Conservation (phyloP, 2,113 vertebrate species). For the Empidonax traillii region DNA sequence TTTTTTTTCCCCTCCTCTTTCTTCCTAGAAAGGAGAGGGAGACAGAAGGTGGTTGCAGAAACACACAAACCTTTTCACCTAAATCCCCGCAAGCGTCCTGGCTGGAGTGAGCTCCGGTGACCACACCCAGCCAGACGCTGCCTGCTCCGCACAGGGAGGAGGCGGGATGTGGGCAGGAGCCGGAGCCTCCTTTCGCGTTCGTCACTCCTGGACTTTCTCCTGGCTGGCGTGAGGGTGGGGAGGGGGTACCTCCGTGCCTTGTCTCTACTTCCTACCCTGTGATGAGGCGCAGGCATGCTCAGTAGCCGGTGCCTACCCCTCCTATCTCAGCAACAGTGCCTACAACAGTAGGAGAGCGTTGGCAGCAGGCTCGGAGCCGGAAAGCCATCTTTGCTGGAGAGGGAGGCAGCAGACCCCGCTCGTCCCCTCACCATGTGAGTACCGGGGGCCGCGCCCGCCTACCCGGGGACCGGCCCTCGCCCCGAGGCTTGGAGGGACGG, state of each 20-base stretch:
- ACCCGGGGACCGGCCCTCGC: neutral
- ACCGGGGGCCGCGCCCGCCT: neutral
- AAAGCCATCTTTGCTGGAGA: slow-evolving; percentile 64
- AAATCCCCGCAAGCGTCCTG: rapidly evolving
- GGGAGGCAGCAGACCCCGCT: neutral
- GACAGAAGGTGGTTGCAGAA: neutral
- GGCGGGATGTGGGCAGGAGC: neutral
- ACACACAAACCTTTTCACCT: rapidly evolving
- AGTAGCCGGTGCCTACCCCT: slow-evolving; percentile 56
- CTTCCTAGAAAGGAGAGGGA: neutral
- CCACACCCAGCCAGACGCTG: neutral
- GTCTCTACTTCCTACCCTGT: neutral
- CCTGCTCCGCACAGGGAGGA: neutral
- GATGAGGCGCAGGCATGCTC: slow-evolving; percentile 66
- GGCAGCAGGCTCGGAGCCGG: slow-evolving; percentile 24
- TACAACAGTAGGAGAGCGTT: neutral
- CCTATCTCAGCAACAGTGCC: slow-evolving; percentile 38
- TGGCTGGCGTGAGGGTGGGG: neutral
- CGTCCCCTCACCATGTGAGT: slow-evolving; percentile 50
- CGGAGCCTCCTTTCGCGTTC: rapidly evolving
- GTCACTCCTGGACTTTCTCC: neutral
- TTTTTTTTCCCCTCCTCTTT: too few relatives aligned
- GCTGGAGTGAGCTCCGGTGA: neutral
- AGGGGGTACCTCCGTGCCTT: neutral
- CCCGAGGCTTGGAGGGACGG: neutral